Evolutionary conservation across 2,113 vertebrate species (phyloP).

Genomic region (Percina caprodes): DNA sequence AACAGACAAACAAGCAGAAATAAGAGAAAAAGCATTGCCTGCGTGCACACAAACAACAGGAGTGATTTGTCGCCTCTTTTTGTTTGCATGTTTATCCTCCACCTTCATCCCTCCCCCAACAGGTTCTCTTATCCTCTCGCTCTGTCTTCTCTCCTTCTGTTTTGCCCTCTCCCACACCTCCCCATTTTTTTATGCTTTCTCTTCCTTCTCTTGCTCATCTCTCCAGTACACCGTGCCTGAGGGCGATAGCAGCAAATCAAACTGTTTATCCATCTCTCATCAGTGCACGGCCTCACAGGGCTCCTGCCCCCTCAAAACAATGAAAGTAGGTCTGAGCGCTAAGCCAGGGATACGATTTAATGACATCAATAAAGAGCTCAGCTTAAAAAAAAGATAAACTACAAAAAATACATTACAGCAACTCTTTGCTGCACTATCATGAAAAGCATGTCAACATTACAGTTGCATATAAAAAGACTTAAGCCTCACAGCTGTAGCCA

Average conservation of each 20-base stretch:
- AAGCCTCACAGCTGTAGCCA: constrained; percentile 11
- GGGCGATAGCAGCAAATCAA: constrained; percentile 85
- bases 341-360: constrained; percentile 79
- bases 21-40: constrained; percentile 49
- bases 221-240: constrained; percentile 78
- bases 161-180: constrained; percentile 71
- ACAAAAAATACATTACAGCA: constrained; percentile 44
- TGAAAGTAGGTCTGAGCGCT: constrained; percentile 74
- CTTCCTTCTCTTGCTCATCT: constrained; percentile 77
- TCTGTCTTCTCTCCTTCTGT: constrained; percentile 66
- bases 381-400: constrained; percentile 54
- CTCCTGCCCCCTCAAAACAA: constrained; percentile 84
- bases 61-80: constrained; percentile 76
- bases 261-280: constrained; percentile 86
- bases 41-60: constrained; percentile 65
- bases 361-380: constrained; percentile 79
- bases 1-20: constrained; percentile 58
- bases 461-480: constrained; percentile 22
- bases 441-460: constrained; percentile 51
- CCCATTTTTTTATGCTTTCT: constrained; percentile 64
- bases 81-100: constrained; percentile 78
- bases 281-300: constrained; percentile 77
- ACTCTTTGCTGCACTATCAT: constrained; percentile 44
- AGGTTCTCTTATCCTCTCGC: constrained; percentile 74
- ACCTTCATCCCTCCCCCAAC: constrained; percentile 75